phyloP scores from a whole-genome alignment of 2,888 invertebrate species.

The Argyresthia goedartella region DNA sequence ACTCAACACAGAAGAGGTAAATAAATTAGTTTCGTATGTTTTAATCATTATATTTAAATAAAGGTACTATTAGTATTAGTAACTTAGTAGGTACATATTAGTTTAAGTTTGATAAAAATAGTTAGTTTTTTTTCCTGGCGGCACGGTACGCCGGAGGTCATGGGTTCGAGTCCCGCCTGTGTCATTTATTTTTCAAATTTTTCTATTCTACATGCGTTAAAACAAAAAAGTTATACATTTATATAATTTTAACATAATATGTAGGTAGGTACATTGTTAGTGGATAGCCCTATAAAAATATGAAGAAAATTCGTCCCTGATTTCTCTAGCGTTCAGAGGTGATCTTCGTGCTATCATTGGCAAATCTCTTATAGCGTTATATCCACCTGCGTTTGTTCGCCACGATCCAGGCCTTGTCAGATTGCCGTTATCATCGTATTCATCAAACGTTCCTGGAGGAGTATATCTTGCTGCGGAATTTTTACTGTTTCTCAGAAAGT shows the following conservation, averaged over 20 bases:
- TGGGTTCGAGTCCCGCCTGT: too few relatives aligned
- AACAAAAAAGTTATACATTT: too few relatives aligned
- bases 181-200: too few relatives aligned
- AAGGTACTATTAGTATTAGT: not conserved
- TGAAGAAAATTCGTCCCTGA: constrained; percentile 15
- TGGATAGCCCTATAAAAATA: constrained; percentile 18
- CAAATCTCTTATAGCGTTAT: constrained; percentile 11
- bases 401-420: constrained; percentile 7
- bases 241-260: too few relatives aligned
- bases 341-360: constrained; percentile 13
- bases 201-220: too few relatives aligned
- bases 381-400: constrained; percentile 9
- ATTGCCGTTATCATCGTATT: constrained; percentile 10
- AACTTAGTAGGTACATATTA: not conserved
- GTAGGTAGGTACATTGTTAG: too few relatives aligned
- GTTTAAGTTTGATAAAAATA: too few relatives aligned
- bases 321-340: constrained; percentile 13
- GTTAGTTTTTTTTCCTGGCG: too few relatives aligned
- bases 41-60: not conserved
- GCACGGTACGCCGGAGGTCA: too few relatives aligned
- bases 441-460: constrained; percentile 18
- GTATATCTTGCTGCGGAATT: constrained; percentile 18
- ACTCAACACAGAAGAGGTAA: too few relatives aligned
- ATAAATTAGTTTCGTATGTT: too few relatives aligned
- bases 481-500: constrained; percentile 12